Conservation (phyloP, 1,140 invertebrate species). For the Spodoptera litura region DNA sequence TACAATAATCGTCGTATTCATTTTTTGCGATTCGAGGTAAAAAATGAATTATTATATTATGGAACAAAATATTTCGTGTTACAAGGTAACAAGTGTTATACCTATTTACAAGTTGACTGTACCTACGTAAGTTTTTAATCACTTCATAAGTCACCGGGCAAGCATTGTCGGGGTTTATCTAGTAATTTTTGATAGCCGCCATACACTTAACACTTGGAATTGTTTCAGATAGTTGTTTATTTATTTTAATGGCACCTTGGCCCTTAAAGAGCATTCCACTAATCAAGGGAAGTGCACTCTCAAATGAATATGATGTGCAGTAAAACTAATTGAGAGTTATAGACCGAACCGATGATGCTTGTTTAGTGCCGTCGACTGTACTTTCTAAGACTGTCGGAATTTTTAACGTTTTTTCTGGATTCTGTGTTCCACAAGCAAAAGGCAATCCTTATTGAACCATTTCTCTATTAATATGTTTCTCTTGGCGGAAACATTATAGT, state of each 20-base stretch:
- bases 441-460: too few relatives aligned
- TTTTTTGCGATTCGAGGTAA: neutral
- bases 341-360: neutral
- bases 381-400: neutral
- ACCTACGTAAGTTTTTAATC: conserved; percentile 72
- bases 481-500: too few relatives aligned
- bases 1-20: conserved; percentile 2
- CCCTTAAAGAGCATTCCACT: conserved; percentile 82
- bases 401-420: too few relatives aligned
- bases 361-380: conserved; percentile 1
- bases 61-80: neutral
- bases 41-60: conserved; percentile 1
- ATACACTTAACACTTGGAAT: conserved; percentile 85
- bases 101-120: conserved; percentile 60
- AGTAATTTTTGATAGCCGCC: conserved; percentile 84
- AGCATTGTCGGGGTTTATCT: conserved; percentile 80
- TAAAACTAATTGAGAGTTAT: conserved; percentile 75
- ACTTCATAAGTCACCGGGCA: conserved; percentile 82
- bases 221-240: conserved; percentile 81
- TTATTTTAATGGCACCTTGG: conserved; percentile 82
- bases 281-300: conserved; percentile 80
- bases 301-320: conserved; percentile 81
- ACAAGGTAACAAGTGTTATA: neutral
- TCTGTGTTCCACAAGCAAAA: too few relatives aligned
- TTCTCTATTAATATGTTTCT: too few relatives aligned